These are phyloP conservation scores for Ancistrus triradiatus DNA, from an alignment of 2,113 vertebrate genomes.

Conservation along the genomic window DNA sequence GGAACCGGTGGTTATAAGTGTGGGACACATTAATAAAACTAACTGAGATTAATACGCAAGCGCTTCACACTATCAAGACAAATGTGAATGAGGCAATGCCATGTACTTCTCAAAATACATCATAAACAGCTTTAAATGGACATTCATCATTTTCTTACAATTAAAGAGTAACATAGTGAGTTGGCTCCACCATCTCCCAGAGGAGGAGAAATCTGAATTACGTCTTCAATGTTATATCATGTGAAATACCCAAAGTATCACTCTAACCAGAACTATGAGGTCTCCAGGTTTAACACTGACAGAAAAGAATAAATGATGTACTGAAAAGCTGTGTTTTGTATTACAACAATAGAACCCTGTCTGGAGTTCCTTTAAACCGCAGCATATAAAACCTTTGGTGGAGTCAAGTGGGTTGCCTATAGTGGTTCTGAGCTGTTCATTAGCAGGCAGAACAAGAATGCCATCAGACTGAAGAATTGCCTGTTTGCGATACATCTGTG, in stretches of 20 bases:
- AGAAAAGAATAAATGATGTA: conserved; percentile 55
- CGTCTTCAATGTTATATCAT: no score
- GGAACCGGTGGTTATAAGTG: background rate
- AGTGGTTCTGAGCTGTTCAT: conserved; percentile 46
- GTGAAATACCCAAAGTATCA: conserved; percentile 51
- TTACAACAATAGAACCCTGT: conserved; percentile 31
- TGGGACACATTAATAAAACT: background rate
- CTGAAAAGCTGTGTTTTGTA: conserved; percentile 51
- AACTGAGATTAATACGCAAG: conserved; percentile 2
- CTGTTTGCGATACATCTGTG: no score
- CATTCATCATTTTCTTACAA: no score
- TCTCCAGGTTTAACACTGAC: conserved; percentile 50
- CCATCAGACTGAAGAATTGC: conserved; percentile 55
- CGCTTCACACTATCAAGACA: background rate
- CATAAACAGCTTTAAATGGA: background rate
- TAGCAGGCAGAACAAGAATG: conserved; percentile 45
- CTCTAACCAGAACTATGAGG: conserved; percentile 52
- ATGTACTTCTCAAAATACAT: conserved; percentile 11
- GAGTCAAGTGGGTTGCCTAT: conserved; percentile 35
- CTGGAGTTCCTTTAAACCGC: conserved; percentile 14
- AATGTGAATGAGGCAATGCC: background rate
- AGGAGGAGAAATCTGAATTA: no score
- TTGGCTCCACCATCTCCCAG: no score
- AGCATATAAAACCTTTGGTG: conserved; percentile 39
- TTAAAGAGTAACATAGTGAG: no score